Conservation (phyloP, 2,113 vertebrate genomes). For the Chamaetylas fuelleborni region DNA sequence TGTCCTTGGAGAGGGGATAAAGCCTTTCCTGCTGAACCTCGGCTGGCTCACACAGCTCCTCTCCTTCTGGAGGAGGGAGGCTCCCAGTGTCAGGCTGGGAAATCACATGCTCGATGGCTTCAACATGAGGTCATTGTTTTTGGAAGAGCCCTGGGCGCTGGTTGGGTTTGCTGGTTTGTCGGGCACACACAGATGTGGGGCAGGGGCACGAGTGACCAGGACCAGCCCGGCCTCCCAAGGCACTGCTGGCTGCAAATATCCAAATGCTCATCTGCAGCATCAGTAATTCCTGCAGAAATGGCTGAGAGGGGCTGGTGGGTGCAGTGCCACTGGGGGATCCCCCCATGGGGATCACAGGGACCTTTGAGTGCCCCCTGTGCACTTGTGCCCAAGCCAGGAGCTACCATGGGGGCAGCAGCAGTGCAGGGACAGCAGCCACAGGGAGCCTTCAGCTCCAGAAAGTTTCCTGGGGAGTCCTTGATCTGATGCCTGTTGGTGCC, state of each 20-base stretch:
- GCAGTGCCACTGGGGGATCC: accelerated
- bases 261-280: neutral
- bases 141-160: neutral
- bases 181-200: neutral
- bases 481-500: neutral
- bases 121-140: conserved; percentile 1
- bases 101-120: conserved; percentile 34
- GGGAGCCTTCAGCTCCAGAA: neutral
- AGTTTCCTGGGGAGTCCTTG: neutral
- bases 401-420: neutral
- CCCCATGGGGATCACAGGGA: neutral
- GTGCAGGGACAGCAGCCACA: neutral
- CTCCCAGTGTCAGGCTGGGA: neutral
- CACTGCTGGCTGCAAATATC: neutral
- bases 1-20: neutral
- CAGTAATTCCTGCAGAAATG: neutral
- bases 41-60: neutral
- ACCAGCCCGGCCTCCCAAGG: neutral
- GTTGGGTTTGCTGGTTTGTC: neutral
- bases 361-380: neutral
- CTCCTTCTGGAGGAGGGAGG: neutral
- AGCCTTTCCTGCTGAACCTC: neutral
- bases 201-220: neutral
- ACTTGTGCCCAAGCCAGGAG: neutral
- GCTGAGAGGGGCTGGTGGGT: neutral